Percentiles rank a stretch among this genome's conserved stretches.
Conservation (phyloP, 2,113 vertebrate genomes). For the Gavialis gangeticus region DNA sequence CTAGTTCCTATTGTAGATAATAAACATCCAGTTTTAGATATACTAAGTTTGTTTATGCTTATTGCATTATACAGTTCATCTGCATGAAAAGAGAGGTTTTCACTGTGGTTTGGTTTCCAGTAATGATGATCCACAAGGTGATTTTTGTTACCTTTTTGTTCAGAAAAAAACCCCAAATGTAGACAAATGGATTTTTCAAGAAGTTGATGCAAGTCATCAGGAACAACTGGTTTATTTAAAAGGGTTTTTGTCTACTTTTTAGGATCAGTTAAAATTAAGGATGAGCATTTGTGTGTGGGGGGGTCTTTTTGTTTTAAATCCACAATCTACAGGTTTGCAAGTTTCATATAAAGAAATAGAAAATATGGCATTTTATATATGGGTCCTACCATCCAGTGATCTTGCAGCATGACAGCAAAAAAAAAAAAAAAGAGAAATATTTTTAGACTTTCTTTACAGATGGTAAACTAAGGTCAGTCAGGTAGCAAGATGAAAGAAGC, state of each 20-base stretch:
- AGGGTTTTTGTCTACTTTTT: background rate
- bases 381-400: background rate
- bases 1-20: background rate
- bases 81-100: background rate
- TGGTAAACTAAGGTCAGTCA: background rate
- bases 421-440: background rate
- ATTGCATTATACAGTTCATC: background rate
- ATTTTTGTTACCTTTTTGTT: background rate
- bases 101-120: background rate
- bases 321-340: background rate
- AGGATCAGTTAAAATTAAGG: background rate
- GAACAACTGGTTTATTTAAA: background rate
- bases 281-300: background rate
- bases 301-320: background rate
- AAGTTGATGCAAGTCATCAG: background rate
- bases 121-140: background rate
- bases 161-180: background rate
- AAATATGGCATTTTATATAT: background rate
- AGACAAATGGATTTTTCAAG: background rate
- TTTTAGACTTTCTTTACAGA: slow-evolving; percentile 8
- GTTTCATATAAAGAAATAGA: background rate
- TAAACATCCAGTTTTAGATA: fast-evolving
- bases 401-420: background rate
- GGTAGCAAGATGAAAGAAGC: background rate
- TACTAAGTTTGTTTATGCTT: background rate